Conservation (phyloP, 2,113 vertebrate genomes). For the Cnemophilus loriae region DNA sequence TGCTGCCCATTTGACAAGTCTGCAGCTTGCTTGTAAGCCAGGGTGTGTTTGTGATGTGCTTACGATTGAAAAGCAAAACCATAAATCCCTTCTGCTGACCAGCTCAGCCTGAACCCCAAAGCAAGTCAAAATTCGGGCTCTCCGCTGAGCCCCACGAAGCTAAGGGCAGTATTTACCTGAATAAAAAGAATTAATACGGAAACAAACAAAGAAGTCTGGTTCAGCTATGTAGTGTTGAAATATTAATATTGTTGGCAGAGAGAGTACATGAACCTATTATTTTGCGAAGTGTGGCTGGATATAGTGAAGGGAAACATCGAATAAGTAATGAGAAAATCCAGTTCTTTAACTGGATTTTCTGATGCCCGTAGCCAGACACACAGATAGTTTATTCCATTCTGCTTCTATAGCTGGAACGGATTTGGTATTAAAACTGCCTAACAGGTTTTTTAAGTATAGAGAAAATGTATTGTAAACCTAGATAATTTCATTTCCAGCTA, state of each 20-base stretch:
- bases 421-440: background rate
- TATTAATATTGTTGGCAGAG: slow-evolving; percentile 32
- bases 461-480: background rate
- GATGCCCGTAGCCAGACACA: background rate
- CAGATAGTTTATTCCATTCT: background rate
- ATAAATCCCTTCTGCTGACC: background rate
- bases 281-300: background rate
- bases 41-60: background rate
- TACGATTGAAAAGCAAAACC: background rate
- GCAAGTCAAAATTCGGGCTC: background rate
- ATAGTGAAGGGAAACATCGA: background rate
- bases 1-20: background rate
- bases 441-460: background rate
- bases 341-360: background rate
- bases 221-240: slow-evolving; percentile 2
- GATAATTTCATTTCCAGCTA: background rate
- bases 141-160: background rate
- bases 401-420: background rate
- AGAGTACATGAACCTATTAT: background rate
- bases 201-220: background rate
- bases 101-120: background rate
- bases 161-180: background rate
- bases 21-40: background rate
- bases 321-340: background rate
- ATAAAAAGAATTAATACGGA: background rate